A percentile compares a stretch with the other conserved stretches of the same genome.
phyloP scores from a whole-genome alignment of 1,140 invertebrate species.

The Camponotus pennsylvanicus region DNA sequence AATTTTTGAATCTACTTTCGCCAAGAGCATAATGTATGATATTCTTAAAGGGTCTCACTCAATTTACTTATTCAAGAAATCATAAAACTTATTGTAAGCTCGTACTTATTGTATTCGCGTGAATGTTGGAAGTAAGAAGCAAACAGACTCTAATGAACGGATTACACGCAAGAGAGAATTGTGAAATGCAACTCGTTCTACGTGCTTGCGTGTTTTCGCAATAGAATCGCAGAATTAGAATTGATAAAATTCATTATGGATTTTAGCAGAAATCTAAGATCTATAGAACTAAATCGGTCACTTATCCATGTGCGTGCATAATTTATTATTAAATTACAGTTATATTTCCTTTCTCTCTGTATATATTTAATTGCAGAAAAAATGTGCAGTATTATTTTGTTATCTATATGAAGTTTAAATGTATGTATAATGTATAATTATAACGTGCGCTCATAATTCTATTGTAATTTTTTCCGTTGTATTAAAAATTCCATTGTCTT shows the following conservation, averaged over 20 bases:
- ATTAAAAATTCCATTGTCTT: too few species aligned
- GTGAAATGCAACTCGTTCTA: slow-evolving; percentile 9
- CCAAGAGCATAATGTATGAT: background rate
- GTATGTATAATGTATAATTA: too few species aligned
- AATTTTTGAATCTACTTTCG: background rate
- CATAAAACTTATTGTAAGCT: background rate
- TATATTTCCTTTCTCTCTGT: background rate
- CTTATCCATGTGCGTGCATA: background rate
- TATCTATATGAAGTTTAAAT: too few species aligned
- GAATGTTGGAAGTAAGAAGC: slow-evolving; percentile 34
- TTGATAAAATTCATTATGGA: slow-evolving; percentile 45
- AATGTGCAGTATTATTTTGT: too few species aligned
- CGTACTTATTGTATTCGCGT: slow-evolving; percentile 6
- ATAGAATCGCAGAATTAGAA: slow-evolving; percentile 25
- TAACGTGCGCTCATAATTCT: too few species aligned
- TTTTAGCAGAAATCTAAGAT: slow-evolving; percentile 5
- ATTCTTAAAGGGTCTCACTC: background rate
- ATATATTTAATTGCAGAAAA: background rate
- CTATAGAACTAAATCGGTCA: background rate
- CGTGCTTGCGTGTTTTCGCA: background rate
- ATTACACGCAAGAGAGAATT: slow-evolving; percentile 46
- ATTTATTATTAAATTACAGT: slow-evolving; percentile 16
- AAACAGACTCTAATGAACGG: slow-evolving; percentile 33
- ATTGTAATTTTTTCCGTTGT: too few species aligned
- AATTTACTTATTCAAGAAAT: slow-evolving; percentile 4